phyloP scores from a whole-genome alignment of 2,113 vertebrate genomes.

The Pristiophorus japonicus region DNA sequence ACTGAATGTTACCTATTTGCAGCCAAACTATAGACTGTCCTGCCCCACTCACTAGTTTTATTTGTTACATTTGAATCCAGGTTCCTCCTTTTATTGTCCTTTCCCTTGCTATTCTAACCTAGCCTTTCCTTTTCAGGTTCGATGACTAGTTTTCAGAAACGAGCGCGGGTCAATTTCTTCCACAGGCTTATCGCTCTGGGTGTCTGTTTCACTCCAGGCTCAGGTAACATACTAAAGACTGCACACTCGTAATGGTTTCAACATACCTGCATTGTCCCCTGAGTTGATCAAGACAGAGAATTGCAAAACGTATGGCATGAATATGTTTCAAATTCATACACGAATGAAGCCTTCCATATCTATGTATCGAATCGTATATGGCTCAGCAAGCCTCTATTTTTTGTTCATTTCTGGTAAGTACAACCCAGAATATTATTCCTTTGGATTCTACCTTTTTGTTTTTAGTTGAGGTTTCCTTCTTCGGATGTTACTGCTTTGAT shows the following conservation, averaged over 20 bases:
- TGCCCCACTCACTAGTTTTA: background rate
- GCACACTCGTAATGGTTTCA: background rate
- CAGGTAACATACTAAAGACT: background rate
- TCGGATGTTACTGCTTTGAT: background rate
- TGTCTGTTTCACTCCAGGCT: background rate
- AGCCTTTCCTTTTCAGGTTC: background rate
- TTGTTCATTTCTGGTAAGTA: conserved; percentile 14
- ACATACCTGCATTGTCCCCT: background rate
- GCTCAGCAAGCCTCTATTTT: background rate
- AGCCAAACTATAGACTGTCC: background rate
- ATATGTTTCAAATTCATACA: background rate
- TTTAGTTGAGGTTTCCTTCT: background rate
- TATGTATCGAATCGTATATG: background rate
- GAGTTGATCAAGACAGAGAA: background rate
- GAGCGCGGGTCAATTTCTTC: background rate
- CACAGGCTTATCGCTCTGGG: background rate
- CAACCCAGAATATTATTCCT: background rate
- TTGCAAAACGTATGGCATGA: background rate
- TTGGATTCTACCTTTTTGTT: background rate
- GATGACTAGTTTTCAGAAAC: too few relatives aligned
- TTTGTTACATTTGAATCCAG: background rate
- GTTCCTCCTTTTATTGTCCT: background rate
- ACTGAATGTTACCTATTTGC: background rate
- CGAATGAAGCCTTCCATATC: background rate
- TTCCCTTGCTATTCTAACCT: background rate